Conservation (phyloP, 2,113 vertebrate species). For the Melanotaenia duboulayi region DNA sequence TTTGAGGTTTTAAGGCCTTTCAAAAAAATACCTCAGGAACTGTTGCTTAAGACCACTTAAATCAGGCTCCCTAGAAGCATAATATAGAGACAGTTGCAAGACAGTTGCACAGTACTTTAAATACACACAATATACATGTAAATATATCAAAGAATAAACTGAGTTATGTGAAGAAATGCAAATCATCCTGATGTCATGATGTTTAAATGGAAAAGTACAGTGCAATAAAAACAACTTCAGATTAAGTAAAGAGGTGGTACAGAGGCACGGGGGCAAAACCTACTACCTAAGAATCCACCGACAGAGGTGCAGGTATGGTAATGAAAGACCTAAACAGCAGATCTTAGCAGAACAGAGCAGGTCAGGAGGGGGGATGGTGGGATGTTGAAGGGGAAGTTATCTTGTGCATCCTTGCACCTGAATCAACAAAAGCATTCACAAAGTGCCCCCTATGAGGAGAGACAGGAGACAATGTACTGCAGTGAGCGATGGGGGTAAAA, state of each 20-base stretch:
- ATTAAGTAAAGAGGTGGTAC: neutral
- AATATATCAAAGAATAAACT: neutral
- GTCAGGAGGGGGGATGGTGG: neutral
- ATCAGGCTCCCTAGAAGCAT: no score
- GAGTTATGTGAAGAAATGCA: neutral
- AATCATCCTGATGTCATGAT: neutral
- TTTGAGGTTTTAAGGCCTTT: no score
- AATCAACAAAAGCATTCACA: slow-evolving; percentile 76
- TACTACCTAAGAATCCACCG: neutral
- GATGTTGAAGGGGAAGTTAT: slow-evolving; percentile 59
- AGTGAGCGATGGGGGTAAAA: slow-evolving; percentile 30
- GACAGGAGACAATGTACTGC: slow-evolving; percentile 53
- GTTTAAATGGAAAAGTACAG: neutral
- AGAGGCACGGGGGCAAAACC: slow-evolving; percentile 16
- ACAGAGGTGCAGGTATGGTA: slow-evolving; percentile 23
- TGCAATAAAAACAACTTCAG: neutral
- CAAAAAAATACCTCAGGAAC: no score
- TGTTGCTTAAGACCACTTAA: no score
- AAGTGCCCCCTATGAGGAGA: slow-evolving; percentile 56
- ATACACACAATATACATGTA: no score
- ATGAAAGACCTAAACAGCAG: slow-evolving; percentile 19
- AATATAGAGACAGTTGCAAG: no score
- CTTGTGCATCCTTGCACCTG: slow-evolving; percentile 77
- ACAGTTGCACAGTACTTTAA: no score
- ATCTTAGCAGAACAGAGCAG: slow-evolving; percentile 13